A percentile compares a stretch with the other conserved stretches of the same genome.
Conservation (phyloP, 2,888 invertebrate species). For the Orthosia cruda region DNA sequence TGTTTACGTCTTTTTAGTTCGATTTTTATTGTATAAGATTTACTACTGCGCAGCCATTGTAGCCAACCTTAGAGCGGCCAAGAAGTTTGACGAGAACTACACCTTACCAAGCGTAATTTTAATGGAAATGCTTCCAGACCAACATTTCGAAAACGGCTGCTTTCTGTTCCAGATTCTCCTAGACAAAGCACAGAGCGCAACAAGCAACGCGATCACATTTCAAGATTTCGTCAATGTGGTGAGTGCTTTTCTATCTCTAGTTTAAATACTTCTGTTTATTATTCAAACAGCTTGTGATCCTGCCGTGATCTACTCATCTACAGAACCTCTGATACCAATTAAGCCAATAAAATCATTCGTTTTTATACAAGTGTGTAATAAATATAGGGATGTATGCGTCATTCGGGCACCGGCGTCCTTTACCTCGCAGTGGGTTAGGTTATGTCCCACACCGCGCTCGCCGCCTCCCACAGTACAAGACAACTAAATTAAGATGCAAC, state of each 20-base stretch:
- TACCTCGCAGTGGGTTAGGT: slow-evolving; percentile 82
- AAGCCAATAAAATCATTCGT: slow-evolving; percentile 74
- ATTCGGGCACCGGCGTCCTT: slow-evolving; percentile 74
- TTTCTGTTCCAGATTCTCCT: slow-evolving; percentile 90
- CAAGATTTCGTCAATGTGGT: slow-evolving; percentile 99
- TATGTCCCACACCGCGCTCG: slow-evolving; percentile 79
- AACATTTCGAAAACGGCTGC: neutral
- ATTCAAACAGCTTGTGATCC: slow-evolving; percentile 14
- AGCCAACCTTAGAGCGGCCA: too few species aligned
- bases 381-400: slow-evolving; percentile 80
- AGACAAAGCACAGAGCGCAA: slow-evolving; percentile 94
- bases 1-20: too few species aligned
- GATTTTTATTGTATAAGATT: too few species aligned
- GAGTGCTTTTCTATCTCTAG: slow-evolving; percentile 83
- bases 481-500: slow-evolving; percentile 91
- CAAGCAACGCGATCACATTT: slow-evolving; percentile 96
- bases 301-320: slow-evolving; percentile 31
- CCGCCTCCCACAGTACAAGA: slow-evolving; percentile 88
- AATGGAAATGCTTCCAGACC: neutral
- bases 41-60: too few species aligned
- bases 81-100: too few species aligned
- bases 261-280: slow-evolving; percentile 2
- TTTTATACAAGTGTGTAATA: slow-evolving; percentile 77
- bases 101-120: too few species aligned
- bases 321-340: slow-evolving; percentile 71